These are phyloP conservation scores for Dendronephthya gigantea DNA, from an alignment of 64 coral and sea anemone genomes.

Conservation along the genomic window DNA sequence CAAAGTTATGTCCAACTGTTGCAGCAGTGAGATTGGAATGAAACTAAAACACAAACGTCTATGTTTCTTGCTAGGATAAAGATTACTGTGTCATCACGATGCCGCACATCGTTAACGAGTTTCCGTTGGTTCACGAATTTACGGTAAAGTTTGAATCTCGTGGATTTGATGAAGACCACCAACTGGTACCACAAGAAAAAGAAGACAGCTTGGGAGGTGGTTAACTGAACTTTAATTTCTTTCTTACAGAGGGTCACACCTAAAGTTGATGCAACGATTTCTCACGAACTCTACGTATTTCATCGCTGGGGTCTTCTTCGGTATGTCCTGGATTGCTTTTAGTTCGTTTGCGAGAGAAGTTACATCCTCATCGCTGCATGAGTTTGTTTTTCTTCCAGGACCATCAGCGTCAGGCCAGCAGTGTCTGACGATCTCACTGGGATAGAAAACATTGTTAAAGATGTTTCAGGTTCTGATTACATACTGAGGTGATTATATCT, in stretches of 20 bases:
- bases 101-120: constrained; percentile 90
- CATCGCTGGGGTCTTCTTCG: constrained; percentile 88
- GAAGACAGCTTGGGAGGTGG: neutral
- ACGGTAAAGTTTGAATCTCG: too few relatives aligned
- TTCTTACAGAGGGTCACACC: constrained; percentile 84
- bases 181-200: too few relatives aligned
- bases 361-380: too few relatives aligned
- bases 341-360: too few relatives aligned
- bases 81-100: constrained; percentile 91
- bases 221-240: neutral
- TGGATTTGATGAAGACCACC: too few relatives aligned
- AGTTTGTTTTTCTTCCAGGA: neutral
- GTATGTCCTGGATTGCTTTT: constrained; percentile 37
- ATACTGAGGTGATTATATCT: neutral
- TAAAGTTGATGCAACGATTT: constrained; percentile 61
- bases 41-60: neutral
- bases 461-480: neutral
- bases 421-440: neutral
- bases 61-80: constrained; percentile 44
- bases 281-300: constrained; percentile 86
- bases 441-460: neutral
- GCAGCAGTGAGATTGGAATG: neutral
- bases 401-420: neutral
- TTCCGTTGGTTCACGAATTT: constrained; percentile 77
- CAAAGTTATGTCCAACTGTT: neutral